These are phyloP conservation scores for Eristalis pertinax DNA, from an alignment of 2,888 invertebrate species.

Conservation along the genomic window DNA sequence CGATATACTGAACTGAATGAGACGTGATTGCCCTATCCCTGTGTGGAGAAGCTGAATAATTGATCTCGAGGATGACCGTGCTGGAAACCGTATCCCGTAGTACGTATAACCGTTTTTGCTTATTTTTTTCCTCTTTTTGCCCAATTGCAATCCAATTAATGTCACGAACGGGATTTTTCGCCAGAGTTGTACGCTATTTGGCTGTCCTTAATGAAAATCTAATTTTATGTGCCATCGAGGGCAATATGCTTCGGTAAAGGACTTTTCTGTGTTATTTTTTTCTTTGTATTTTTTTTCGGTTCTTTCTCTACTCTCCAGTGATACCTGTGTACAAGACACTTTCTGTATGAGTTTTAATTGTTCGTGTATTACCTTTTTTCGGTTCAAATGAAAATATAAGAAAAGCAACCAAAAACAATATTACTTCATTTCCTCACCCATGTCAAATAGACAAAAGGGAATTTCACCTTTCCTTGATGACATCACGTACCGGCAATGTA, in stretches of 20 bases:
- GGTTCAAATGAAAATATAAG: slow-evolving; percentile 8
- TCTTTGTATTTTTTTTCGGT: slow-evolving; percentile 1
- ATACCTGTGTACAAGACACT: slow-evolving; percentile 22
- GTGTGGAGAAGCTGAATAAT: slow-evolving; percentile 67
- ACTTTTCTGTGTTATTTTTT: slow-evolving; percentile 7
- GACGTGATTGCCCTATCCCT: slow-evolving; percentile 54
- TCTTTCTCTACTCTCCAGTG: background rate
- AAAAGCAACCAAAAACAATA: slow-evolving; percentile 29
- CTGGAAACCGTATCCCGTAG: slow-evolving; percentile 3
- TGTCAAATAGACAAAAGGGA: slow-evolving; percentile 79
- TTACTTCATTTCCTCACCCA: slow-evolving; percentile 50
- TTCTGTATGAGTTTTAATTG: slow-evolving; percentile 60
- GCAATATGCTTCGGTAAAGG: slow-evolving; percentile 45
- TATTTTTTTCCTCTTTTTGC: slow-evolving; percentile 20
- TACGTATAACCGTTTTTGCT: background rate
- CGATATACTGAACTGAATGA: slow-evolving; percentile 53
- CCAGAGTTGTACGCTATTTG: slow-evolving; percentile 47
- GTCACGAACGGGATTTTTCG: slow-evolving; percentile 62
- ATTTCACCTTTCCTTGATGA: slow-evolving; percentile 74
- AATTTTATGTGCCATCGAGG: slow-evolving; percentile 69
- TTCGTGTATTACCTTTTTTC: slow-evolving; percentile 60
- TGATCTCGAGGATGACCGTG: slow-evolving; percentile 62
- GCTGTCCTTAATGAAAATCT: slow-evolving; percentile 70
- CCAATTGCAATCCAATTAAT: slow-evolving; percentile 71
- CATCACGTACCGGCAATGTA: slow-evolving; percentile 63